These are phyloP conservation scores for Octonoba sinensis DNA, from an alignment of 2,888 invertebrate genomes.

Conservation along the genomic window DNA sequence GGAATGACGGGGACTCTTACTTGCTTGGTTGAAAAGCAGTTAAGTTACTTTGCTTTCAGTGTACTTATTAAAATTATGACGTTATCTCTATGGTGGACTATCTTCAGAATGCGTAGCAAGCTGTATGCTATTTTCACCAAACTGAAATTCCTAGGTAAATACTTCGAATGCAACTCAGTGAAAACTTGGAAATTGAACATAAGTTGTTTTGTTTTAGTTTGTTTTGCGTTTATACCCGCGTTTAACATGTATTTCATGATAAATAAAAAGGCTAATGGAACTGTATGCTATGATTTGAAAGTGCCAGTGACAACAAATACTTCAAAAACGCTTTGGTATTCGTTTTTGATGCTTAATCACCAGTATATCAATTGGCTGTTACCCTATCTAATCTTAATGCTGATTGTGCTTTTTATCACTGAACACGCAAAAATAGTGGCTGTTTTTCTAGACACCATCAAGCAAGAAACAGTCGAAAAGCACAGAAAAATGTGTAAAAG, in stretches of 20 bases:
- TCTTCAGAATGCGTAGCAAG: background rate
- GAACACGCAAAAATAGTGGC: conserved; percentile 1
- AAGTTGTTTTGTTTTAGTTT: background rate
- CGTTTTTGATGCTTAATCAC: conserved; percentile 17
- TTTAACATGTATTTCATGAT: conserved; percentile 12
- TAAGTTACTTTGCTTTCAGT: conserved; percentile 43
- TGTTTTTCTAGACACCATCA: background rate
- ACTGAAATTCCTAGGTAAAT: background rate
- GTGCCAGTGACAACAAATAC: conserved; percentile 14
- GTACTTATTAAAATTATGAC: conserved; percentile 21
- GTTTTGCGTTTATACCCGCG: conserved; percentile 14
- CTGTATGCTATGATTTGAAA: conserved; percentile 17
- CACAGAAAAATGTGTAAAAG: background rate
- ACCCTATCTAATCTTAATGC: conserved; percentile 1
- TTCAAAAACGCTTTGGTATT: conserved; percentile 3
- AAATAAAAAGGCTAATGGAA: background rate
- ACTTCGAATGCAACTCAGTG: background rate
- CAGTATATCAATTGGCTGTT: conserved; percentile 43
- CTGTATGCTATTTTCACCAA: conserved; percentile 6
- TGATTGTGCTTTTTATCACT: conserved; percentile 19
- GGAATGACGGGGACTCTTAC: too few relatives aligned
- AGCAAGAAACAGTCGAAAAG: background rate
- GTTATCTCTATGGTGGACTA: conserved; percentile 30
- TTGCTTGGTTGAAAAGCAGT: too few relatives aligned
- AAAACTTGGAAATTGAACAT: conserved; percentile 2